phyloP scores from a whole-genome alignment of 1,140 invertebrate genomes.

The Caenorhabditis inopinata region DNA sequence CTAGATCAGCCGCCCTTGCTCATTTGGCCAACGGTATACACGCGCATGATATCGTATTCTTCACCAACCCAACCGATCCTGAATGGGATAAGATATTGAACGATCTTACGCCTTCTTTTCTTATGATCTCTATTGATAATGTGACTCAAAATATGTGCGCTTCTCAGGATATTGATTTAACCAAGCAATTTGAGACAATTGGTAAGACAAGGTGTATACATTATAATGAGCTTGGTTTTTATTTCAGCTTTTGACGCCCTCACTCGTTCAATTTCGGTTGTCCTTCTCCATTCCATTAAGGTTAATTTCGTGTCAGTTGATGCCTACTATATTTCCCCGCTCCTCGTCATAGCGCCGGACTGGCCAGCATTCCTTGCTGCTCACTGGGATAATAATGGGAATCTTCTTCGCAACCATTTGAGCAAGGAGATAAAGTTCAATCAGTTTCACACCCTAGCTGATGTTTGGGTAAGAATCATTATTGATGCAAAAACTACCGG shows the following conservation, averaged over 20 bases:
- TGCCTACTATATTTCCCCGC: constrained; percentile 31
- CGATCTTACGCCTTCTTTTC: constrained; percentile 62
- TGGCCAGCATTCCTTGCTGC: constrained; percentile 41
- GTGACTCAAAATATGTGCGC: constrained; percentile 42
- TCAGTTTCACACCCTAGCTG: constrained; percentile 17
- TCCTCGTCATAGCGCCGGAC: constrained; percentile 19
- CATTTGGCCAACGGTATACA: constrained; percentile 24
- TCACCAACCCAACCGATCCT: constrained; percentile 56
- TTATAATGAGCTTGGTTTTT: neutral
- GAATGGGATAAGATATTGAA: constrained; percentile 59
- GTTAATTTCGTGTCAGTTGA: constrained; percentile 37
- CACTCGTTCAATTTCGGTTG: constrained; percentile 22
- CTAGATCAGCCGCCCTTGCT: constrained; percentile 39
- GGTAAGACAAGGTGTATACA: constrained; percentile 2
- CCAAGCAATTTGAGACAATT: constrained; percentile 40
- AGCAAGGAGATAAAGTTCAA: constrained; percentile 49
- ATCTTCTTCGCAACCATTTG: constrained; percentile 37
- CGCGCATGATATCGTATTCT: constrained; percentile 51
- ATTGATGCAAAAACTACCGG: constrained; percentile 9
- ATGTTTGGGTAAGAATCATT: constrained; percentile 44
- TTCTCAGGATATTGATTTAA: constrained; percentile 40
- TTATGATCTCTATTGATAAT: constrained; percentile 52
- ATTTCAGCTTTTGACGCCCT: constrained; percentile 49
- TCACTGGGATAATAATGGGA: constrained; percentile 39
- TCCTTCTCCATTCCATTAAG: constrained; percentile 34